Percentiles rank a stretch among this genome's conserved stretches.
Conservation (phyloP, 2,888 invertebrate genomes). For the Ectropis crepuscularia region DNA sequence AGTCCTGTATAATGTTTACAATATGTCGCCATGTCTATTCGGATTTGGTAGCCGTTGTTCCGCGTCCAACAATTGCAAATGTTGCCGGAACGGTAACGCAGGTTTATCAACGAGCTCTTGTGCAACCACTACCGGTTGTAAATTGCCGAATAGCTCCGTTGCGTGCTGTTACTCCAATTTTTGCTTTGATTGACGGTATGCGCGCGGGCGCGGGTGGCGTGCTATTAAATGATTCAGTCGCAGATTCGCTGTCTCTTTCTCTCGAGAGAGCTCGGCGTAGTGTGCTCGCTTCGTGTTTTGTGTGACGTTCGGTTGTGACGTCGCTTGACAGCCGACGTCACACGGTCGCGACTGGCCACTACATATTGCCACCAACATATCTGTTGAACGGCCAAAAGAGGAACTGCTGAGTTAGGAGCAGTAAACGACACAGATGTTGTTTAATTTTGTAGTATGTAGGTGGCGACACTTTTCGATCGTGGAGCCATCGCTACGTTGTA, state of each 20-base stretch:
- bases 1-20: too few relatives aligned
- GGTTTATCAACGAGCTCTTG: conserved; percentile 39
- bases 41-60: conserved; percentile 35
- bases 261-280: conserved; percentile 13
- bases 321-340: conserved; percentile 39
- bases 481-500: too few relatives aligned
- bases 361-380: too few relatives aligned
- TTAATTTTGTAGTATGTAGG: too few relatives aligned
- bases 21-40: conserved; percentile 8
- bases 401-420: too few relatives aligned
- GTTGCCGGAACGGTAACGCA: conserved; percentile 32
- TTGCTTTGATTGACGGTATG: conserved; percentile 46
- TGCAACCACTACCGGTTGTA: conserved; percentile 40
- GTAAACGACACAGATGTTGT: too few relatives aligned
- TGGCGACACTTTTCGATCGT: too few relatives aligned
- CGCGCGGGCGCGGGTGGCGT: conserved; percentile 37
- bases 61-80: conserved; percentile 27
- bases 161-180: conserved; percentile 44
- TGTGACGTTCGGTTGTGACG: conserved; percentile 28
- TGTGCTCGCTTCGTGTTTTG: conserved; percentile 38
- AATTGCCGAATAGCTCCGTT: conserved; percentile 40
- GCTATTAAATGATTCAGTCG: conserved; percentile 59
- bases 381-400: too few relatives aligned
- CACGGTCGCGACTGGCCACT: conserved; percentile 25
- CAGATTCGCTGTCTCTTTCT: conserved; percentile 36